Conservation (phyloP, 2,888 invertebrate species). For the Himalopsyche kuldschensis region DNA sequence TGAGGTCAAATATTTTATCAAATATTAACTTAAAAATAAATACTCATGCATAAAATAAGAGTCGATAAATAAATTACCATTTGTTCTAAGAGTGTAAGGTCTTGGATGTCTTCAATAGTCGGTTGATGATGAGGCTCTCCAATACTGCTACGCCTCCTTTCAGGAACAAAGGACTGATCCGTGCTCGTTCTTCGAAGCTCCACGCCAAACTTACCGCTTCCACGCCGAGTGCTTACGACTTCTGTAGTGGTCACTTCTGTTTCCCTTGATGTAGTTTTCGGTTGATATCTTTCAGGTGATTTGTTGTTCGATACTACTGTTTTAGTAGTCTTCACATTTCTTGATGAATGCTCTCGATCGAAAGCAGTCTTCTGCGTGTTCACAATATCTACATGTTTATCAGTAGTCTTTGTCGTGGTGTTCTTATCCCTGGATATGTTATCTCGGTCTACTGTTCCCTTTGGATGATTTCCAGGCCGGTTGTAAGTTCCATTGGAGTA, state of each 20-base stretch:
- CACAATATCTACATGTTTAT: neutral
- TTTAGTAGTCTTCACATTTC: conserved; percentile 2
- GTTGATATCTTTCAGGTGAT: neutral
- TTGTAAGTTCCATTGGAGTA: conserved; percentile 42
- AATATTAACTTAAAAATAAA: conserved; percentile 4
- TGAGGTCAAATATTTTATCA: neutral
- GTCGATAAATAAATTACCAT: conserved; percentile 56
- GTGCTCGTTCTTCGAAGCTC: conserved; percentile 64
- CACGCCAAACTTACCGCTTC: conserved; percentile 69
- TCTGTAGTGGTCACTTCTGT: conserved; percentile 16
- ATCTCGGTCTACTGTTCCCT: neutral
- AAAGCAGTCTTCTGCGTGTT: conserved; percentile 1
- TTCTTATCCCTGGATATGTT: conserved; percentile 4
- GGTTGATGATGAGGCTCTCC: conserved; percentile 55
- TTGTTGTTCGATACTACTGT: neutral
- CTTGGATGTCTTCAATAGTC: conserved; percentile 73
- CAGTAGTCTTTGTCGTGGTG: conserved; percentile 12
- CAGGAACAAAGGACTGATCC: conserved; percentile 54
- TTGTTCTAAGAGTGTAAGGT: conserved; percentile 69
- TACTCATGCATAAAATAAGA: neutral
- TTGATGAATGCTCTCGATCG: neutral
- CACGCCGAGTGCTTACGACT: conserved; percentile 54
- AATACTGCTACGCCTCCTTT: conserved; percentile 52
- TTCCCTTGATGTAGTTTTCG: neutral
- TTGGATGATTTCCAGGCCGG: conserved; percentile 39